These are phyloP conservation scores for Alitta virens DNA, from an alignment of 2,888 invertebrate species.

Conservation along the genomic window DNA sequence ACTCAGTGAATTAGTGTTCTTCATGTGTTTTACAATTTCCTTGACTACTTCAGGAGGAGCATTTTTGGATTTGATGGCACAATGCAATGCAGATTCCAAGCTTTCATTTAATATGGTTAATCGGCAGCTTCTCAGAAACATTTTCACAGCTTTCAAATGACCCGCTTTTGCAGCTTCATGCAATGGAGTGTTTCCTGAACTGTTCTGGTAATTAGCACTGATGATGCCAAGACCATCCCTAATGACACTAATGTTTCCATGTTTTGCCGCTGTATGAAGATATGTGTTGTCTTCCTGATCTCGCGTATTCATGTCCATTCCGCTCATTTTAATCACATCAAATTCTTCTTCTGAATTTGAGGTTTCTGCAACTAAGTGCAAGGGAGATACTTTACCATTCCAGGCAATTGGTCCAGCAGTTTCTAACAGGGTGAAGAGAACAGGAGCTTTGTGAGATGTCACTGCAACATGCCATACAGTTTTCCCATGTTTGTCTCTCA, in stretches of 20 bases:
- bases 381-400: too few species aligned
- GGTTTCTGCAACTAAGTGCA: too few species aligned
- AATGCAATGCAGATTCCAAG: not conserved
- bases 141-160: conserved; percentile 33
- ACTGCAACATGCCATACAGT: conserved; percentile 43
- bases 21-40: not conserved
- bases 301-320: conserved; percentile 34
- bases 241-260: conserved; percentile 35
- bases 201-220: conserved; percentile 35
- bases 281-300: conserved; percentile 38
- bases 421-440: too few species aligned
- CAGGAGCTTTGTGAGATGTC: conserved; percentile 1
- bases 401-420: too few species aligned
- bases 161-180: conserved; percentile 47
- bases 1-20: not conserved
- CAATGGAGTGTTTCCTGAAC: conserved; percentile 43
- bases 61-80: not conserved
- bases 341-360: too few species aligned
- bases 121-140: conserved; percentile 25
- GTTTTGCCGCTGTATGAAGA: conserved; percentile 40
- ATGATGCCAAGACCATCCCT: conserved; percentile 27
- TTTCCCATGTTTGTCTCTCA: conserved; percentile 40
- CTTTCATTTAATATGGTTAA: not conserved
- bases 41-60: not conserved
- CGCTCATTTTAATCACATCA: conserved; percentile 24